A percentile compares a stretch with the other conserved stretches of the same genome.
These are phyloP conservation scores for Xerus rutilus DNA, from an alignment of 2,797 vertebrate genomes.

Conservation along the genomic window DNA sequence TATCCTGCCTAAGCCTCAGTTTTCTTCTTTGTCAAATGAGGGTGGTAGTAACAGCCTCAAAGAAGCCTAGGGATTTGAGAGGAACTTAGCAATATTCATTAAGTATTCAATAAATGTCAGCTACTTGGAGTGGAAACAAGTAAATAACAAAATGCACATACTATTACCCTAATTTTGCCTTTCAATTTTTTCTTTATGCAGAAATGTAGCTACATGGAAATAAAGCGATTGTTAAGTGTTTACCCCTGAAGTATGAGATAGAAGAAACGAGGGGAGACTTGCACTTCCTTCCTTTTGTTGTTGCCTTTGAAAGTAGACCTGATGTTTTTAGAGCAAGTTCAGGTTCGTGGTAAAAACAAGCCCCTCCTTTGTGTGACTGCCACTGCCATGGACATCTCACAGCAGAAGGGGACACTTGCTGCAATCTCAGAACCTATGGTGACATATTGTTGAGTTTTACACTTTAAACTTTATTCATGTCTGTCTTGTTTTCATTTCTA, in stretches of 20 bases:
- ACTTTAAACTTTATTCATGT: not conserved
- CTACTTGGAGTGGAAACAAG: not conserved
- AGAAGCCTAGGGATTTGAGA: not conserved
- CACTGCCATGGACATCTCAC: not conserved
- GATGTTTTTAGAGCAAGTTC: not conserved
- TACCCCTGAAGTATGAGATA: not conserved
- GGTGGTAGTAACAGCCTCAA: not conserved
- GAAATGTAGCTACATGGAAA: not conserved
- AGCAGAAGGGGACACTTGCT: not conserved
- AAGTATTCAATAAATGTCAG: not conserved
- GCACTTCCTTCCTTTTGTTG: not conserved
- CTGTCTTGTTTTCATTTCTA: not conserved
- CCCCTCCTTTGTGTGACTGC: too few relatives aligned
- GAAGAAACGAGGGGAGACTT: not conserved
- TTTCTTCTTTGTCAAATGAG: not conserved
- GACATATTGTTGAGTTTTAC: not conserved
- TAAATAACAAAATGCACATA: not conserved
- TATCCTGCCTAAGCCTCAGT: not conserved
- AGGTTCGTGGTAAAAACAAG: not conserved
- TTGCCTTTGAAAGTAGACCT: not conserved
- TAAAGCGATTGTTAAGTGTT: not conserved
- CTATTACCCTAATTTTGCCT: not conserved
- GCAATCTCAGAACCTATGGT: too few relatives aligned
- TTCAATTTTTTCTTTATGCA: not conserved
- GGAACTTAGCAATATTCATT: not conserved